Percentiles rank a stretch among this genome's conserved stretches.
Evolutionary conservation across 2,113 vertebrate genomes (phyloP).

Genomic region (Eublepharis macularius): DNA sequence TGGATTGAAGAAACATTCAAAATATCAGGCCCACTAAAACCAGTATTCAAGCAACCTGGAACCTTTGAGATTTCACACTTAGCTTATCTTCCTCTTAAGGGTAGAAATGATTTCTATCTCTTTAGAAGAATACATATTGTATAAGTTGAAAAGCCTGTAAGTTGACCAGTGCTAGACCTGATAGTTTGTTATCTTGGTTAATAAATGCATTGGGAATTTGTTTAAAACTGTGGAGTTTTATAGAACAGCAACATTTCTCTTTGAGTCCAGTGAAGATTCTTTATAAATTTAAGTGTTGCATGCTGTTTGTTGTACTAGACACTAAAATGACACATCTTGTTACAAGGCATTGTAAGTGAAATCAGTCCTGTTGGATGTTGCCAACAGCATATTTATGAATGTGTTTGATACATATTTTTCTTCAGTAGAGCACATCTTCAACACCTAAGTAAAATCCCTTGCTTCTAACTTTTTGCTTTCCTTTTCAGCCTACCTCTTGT

Average conservation of each 20-base stretch:
- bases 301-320: no score
- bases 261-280: no score
- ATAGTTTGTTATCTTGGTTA: no score
- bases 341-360: constrained; percentile 23
- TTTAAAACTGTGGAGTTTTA: no score
- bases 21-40: neutral
- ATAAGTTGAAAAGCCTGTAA: neutral
- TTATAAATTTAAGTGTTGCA: no score
- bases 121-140: no score
- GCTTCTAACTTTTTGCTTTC: neutral
- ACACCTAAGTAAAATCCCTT: neutral
- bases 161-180: no score
- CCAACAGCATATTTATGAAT: neutral
- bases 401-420: neutral
- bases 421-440: neutral
- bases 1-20: neutral
- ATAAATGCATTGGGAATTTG: no score
- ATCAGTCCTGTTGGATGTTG: constrained; percentile 4
- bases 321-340: neutral
- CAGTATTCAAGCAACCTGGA: neutral
- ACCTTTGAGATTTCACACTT: neutral
- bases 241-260: no score
- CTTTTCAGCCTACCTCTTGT: neutral
- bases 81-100: neutral
- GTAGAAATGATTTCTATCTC: no score